Evolutionary conservation across 2,888 invertebrate species (phyloP).

Genomic region (Carabus problematicus): DNA sequence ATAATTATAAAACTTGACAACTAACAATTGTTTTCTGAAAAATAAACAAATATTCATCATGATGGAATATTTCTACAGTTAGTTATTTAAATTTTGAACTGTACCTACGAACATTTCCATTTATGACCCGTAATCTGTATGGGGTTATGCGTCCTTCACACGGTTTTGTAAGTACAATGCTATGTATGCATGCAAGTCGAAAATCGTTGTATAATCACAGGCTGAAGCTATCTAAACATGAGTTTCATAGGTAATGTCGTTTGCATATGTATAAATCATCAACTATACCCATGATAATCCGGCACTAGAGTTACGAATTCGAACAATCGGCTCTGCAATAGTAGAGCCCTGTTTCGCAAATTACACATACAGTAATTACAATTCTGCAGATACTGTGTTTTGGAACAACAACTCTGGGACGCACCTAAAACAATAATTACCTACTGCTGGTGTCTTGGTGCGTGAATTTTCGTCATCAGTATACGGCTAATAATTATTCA

Average conservation of each 20-base stretch:
- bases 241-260: slow-evolving; percentile 38
- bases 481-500: slow-evolving; percentile 30
- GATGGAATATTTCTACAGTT: too few relatives aligned
- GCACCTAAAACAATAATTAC: not conserved
- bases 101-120: too few relatives aligned
- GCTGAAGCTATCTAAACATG: slow-evolving; percentile 40
- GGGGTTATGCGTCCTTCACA: too few relatives aligned
- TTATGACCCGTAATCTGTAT: too few relatives aligned
- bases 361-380: slow-evolving; percentile 29
- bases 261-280: slow-evolving; percentile 42
- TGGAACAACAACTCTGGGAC: slow-evolving; percentile 21
- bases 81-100: too few relatives aligned
- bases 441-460: not conserved
- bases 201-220: slow-evolving; percentile 37
- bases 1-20: too few relatives aligned
- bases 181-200: not conserved
- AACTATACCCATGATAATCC: slow-evolving; percentile 42
- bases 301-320: slow-evolving; percentile 34
- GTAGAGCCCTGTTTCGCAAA: slow-evolving; percentile 26
- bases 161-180: too few relatives aligned
- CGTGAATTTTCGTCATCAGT: slow-evolving; percentile 18
- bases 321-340: slow-evolving; percentile 32
- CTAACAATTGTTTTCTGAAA: too few relatives aligned
- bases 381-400: not conserved
- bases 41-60: too few relatives aligned